Percentiles rank a stretch among this genome's conserved stretches.
phyloP scores from a whole-genome alignment of 2,113 vertebrate species.

The Procavia capensis region DNA sequence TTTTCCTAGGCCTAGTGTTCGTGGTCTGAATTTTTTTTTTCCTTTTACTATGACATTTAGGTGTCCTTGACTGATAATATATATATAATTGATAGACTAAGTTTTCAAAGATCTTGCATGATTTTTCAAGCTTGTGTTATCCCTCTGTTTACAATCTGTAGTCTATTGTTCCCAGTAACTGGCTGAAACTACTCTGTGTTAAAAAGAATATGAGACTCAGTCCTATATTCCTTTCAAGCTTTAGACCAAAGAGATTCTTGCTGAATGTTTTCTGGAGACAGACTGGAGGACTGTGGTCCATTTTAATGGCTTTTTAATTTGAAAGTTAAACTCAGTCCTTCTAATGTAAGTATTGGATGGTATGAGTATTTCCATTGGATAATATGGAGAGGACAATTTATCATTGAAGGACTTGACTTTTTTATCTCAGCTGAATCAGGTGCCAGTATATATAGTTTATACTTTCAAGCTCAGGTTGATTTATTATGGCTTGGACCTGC shows the following conservation, averaged over 20 bases:
- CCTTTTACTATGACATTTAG: neutral
- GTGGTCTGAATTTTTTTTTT: neutral
- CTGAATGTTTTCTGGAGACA: slow-evolving; percentile 58
- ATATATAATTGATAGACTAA: slow-evolving; percentile 16
- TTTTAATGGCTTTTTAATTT: slow-evolving; percentile 71
- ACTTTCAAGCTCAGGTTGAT: slow-evolving; percentile 48
- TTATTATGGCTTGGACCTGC: slow-evolving; percentile 57
- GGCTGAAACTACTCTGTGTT: slow-evolving; percentile 36
- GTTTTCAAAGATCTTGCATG: slow-evolving; percentile 9
- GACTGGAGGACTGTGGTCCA: neutral
- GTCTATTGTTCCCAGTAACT: neutral
- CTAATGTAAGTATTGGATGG: slow-evolving; percentile 61
- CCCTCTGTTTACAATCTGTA: neutral
- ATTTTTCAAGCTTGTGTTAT: slow-evolving; percentile 52
- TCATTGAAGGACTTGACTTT: slow-evolving; percentile 60
- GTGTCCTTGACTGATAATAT: neutral
- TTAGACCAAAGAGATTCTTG: slow-evolving; percentile 49
- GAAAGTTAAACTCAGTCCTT: slow-evolving; percentile 70
- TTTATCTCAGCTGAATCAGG: slow-evolving; percentile 44
- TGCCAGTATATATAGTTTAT: slow-evolving; percentile 60
- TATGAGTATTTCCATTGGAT: slow-evolving; percentile 66
- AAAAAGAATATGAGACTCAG: slow-evolving; percentile 54
- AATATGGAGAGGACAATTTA: slow-evolving; percentile 63
- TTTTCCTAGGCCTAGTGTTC: neutral
- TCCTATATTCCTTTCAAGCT: slow-evolving; percentile 39